Base-by-base conservation (phyloP, 2,888 invertebrate species). In the Lordiphosa fenestrarum region DNA sequence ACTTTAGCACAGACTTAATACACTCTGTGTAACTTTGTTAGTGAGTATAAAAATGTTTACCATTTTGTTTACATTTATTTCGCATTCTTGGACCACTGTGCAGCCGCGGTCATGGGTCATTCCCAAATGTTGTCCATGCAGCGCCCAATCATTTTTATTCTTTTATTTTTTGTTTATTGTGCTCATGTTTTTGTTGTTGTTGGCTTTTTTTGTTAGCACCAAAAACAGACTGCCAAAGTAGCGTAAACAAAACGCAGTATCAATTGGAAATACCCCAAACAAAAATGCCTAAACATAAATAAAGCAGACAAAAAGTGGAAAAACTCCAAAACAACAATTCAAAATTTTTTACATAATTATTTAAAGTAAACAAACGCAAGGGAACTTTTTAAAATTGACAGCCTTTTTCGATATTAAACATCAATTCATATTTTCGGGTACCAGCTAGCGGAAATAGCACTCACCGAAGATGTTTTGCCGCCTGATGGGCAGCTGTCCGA, bases 191-290 rank as follows among this genome's bases (percentile, higher is more conserved):
- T 53, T 25, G 40, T 47, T 53, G n/a, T 51, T 49, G 39, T 51
- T 66, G 53, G 47, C 13, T 48, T 53, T 9, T 36, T 13, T 40
- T 39, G 42, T 40, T 19, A 40, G 53, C 42, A 47, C 58, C 44
- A 50, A 37, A 6, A 37, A 51, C 30, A 57, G 53, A 51, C 40
- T 15, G 35, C 47, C 33, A 41, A 36, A 33, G 7, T 38, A 46
- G 53, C 66, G 68, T 51, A 63, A 64, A 57, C 64, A 64, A 51
- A 65, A 57, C 33, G 7, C 50, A 46, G 42, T 51, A 47, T 44
- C 62, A 63, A 52, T 63, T 82, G 74, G 63, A 77, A 73, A 73
- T 58, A 69, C 56, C 50, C 53, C 35, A 48, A 46, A 64, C 23
- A 46, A 25, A 37, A 42, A 40, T 44, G 30, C 52, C 56, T 71